Conservation (phyloP, 2,888 invertebrate genomes). For the Xestobium rufovillosum region DNA sequence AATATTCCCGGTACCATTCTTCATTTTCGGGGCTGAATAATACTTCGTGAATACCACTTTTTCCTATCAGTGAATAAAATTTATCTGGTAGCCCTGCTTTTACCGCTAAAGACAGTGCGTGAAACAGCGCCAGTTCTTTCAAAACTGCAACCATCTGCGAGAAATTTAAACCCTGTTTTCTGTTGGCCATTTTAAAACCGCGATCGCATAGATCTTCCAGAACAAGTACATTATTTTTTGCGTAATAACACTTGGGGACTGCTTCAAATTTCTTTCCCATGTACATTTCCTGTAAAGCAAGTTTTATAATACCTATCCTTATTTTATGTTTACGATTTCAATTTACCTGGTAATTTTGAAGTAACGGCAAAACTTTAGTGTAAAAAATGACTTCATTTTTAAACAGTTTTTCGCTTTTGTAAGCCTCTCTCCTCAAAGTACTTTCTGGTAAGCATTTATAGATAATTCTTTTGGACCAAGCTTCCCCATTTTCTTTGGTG, state of each 20-base stretch:
- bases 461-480: conserved; percentile 61
- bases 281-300: not conserved
- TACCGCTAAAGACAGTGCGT: conserved; percentile 57
- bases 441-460: conserved; percentile 66
- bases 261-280: conserved; percentile 33
- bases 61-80: conserved; percentile 47
- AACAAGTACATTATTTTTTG: conserved; percentile 48
- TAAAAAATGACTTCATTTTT: conserved; percentile 67
- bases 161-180: conserved; percentile 52
- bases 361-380: conserved; percentile 60
- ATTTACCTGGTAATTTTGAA: conserved; percentile 49
- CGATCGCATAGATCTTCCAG: conserved; percentile 54
- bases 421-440: conserved; percentile 55
- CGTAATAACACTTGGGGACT: conserved; percentile 55
- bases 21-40: conserved; percentile 58
- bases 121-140: conserved; percentile 55
- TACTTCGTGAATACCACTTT: conserved; percentile 49
- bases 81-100: conserved; percentile 48
- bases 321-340: no score
- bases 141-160: conserved; percentile 54
- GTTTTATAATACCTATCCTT: no score
- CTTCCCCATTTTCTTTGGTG: conserved; percentile 39
- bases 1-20: conserved; percentile 63
- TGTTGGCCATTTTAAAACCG: conserved; percentile 58
- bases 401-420: conserved; percentile 63